Conservation (phyloP, 2,888 invertebrate species). For the Bellardia bayeri region DNA sequence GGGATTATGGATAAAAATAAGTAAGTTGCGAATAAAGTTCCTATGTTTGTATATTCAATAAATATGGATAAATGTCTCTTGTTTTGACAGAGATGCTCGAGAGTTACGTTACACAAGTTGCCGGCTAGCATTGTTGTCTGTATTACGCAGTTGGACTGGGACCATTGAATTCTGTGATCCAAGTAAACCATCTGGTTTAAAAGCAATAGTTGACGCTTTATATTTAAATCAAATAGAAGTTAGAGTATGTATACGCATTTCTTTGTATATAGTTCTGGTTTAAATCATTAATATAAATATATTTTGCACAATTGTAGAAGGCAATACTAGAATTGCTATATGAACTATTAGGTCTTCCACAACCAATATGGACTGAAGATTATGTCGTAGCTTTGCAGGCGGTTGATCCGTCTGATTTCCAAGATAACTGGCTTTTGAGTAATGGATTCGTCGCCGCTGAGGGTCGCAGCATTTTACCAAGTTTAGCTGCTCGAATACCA, state of each 20-base stretch:
- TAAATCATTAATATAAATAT: neutral
- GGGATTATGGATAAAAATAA: slow-evolving; percentile 90
- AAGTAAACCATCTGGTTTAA: slow-evolving; percentile 89
- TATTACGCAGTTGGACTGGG: slow-evolving; percentile 96
- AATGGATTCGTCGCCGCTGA: slow-evolving; percentile 98
- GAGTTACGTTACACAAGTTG: slow-evolving; percentile 94
- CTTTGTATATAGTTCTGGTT: neutral
- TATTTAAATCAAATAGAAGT: slow-evolving; percentile 95
- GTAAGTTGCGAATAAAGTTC: slow-evolving; percentile 82
- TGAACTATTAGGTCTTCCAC: slow-evolving; percentile 93
- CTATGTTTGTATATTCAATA: neutral
- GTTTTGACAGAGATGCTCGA: slow-evolving; percentile 87
- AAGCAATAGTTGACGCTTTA: slow-evolving; percentile 91
- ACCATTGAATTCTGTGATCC: slow-evolving; percentile 94
- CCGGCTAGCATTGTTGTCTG: slow-evolving; percentile 92
- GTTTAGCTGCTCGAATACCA: slow-evolving; percentile 92
- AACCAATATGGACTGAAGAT: slow-evolving; percentile 97
- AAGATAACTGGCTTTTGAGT: slow-evolving; percentile 93
- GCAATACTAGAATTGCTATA: slow-evolving; percentile 96
- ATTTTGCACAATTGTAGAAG: slow-evolving; percentile 87
- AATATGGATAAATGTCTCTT: neutral
- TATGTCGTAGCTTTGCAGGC: slow-evolving; percentile 94
- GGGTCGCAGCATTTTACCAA: slow-evolving; percentile 93
- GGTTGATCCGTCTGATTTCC: slow-evolving; percentile 93
- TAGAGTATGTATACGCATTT: slow-evolving; percentile 87